Evolutionary conservation across 1,140 invertebrate genomes (phyloP), one percentile per base, ranked within the genome.

Genomic region (Homalodisca vitripennis): DNA sequence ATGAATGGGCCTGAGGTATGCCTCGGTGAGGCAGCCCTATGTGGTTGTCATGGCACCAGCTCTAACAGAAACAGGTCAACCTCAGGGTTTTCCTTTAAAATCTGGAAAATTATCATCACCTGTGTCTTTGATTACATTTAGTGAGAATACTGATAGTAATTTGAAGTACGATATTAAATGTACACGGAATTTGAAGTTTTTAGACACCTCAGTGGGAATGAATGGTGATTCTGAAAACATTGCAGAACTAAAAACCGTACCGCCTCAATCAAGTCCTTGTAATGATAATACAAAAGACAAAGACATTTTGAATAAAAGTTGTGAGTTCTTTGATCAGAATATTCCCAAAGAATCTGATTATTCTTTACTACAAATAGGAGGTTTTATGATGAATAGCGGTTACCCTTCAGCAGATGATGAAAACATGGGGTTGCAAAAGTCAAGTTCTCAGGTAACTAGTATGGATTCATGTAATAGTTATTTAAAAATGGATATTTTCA

Each of bases 11-110:
- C 67, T 73, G 72, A 74, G 71, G 63, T 46, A 63, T 73, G 76
- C 74, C 74, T 76, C 75, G 24, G 66, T 70, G 74, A 76, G 83
- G 83, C 84, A 82, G 80, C 82, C 83, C 82, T 79, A 84, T 80
- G 84, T 81, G 82, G 83, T 82, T 86, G 87, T 85, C 82, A 89
- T 89, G 87, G 87, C 87, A 81, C 87, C 87, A 81, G 87, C 87
- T 82, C 81, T 88, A 81, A 88, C 87, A 78, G 86, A 89, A 82
- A 78, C 82, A 72, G 83, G 82, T 74, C 85, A 84, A 81, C 80
- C 86, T 77, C 84, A 86, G 80, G 86, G 84, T 74, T 83, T 83
- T 77, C 79, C 81, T 72, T 47, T 66, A n/a, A 30, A 53, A 55
- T 65, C 71, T 1, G 66, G 32, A 32, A 67, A 68, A 71, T 67